These are phyloP conservation scores for Schizotus pectinicornis DNA, from an alignment of 2,888 invertebrate genomes.

Conservation along the genomic window DNA sequence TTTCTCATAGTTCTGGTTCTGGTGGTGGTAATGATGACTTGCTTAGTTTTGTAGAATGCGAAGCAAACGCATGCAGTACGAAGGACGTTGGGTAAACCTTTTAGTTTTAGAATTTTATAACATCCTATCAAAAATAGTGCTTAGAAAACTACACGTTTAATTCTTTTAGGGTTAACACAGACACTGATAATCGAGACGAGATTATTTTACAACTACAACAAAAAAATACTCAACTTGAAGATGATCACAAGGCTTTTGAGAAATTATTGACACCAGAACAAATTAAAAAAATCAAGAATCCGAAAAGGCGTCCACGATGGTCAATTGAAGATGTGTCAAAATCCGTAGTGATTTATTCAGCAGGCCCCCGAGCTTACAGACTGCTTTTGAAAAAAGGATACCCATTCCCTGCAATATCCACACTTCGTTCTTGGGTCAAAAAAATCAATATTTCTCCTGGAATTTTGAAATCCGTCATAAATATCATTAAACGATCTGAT, in stretches of 20 bases:
- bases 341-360: constrained; percentile 29
- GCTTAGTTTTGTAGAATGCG: too few species aligned
- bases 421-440: constrained; percentile 27
- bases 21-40: too few species aligned
- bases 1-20: too few species aligned
- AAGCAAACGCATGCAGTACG: too few species aligned
- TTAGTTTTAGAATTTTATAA: too few species aligned
- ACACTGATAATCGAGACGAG: neutral
- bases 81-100: too few species aligned
- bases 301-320: constrained; percentile 11
- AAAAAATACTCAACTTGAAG: neutral
- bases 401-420: constrained; percentile 33
- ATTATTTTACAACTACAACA: neutral
- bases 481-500: constrained; percentile 21
- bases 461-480: constrained; percentile 20
- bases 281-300: neutral
- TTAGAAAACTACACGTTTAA: too few species aligned
- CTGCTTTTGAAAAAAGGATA: constrained; percentile 32
- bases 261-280: constrained; percentile 23
- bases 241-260: neutral
- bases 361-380: constrained; percentile 31
- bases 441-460: constrained; percentile 29
- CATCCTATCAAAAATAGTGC: too few species aligned
- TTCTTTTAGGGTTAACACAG: neutral
- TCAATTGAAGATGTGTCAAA: constrained; percentile 31